Percentiles rank a stretch among this genome's conserved stretches.
Evolutionary conservation across 2,113 vertebrate species (phyloP).

Genomic region (Anser cygnoides): DNA sequence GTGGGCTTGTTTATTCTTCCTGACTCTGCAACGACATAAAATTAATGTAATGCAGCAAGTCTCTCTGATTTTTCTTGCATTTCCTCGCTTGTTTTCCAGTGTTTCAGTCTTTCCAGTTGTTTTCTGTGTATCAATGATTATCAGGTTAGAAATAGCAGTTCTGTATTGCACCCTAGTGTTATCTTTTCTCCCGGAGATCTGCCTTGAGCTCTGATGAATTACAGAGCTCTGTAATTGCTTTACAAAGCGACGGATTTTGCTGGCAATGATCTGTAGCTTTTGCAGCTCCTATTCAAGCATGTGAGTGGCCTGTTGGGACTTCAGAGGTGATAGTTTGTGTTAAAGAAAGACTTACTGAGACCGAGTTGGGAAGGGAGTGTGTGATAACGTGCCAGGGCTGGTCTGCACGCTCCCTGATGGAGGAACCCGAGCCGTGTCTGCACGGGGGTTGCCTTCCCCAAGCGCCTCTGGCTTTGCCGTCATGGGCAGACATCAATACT

Average conservation of each 20-base stretch:
- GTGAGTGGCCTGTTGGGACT: background rate
- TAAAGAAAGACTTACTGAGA: background rate
- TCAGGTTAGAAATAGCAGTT: background rate
- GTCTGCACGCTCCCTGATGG: background rate
- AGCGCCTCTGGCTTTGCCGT: background rate
- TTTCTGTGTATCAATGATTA: background rate
- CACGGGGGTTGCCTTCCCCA: background rate
- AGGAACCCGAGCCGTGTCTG: background rate
- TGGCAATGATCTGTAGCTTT: background rate
- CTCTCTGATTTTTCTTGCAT: background rate
- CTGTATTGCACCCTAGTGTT: background rate
- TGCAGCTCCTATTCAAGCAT: background rate
- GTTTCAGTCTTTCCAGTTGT: background rate
- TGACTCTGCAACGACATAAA: background rate
- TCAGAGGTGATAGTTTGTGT: background rate
- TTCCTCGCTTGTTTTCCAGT: background rate
- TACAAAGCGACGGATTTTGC: background rate
- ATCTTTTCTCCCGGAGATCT: background rate
- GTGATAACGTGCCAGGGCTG: background rate
- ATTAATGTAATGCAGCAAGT: background rate
- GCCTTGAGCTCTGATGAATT: conserved; percentile 18
- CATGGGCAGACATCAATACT: background rate
- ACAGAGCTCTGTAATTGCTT: conserved; percentile 4
- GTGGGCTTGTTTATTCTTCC: background rate
- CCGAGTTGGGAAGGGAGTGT: background rate